Conservation (phyloP, 2,888 invertebrate genomes). For the Chymomyza fuscimana region DNA sequence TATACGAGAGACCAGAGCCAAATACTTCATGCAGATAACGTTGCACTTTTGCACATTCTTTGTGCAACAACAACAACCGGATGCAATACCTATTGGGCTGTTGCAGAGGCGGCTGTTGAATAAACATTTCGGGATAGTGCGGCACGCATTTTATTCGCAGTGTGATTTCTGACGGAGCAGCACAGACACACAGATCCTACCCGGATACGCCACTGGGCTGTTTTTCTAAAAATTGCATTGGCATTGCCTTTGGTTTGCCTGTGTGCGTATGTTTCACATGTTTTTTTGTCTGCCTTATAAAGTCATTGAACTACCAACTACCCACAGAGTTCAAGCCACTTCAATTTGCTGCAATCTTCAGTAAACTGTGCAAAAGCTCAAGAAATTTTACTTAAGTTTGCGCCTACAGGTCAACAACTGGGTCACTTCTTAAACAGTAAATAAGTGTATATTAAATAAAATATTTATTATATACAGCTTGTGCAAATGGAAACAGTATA, state of each 20-base stretch:
- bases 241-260: conserved; percentile 11
- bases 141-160: too few relatives aligned
- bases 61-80: conserved; percentile 30
- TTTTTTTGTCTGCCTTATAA: conserved; percentile 8
- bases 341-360: conserved; percentile 54
- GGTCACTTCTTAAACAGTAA: conserved; percentile 56
- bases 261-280: not conserved
- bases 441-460: conserved; percentile 45
- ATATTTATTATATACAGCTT: conserved; percentile 62
- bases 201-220: conserved; percentile 6
- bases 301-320: conserved; percentile 59
- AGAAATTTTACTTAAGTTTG: conserved; percentile 41
- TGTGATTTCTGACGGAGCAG: too few relatives aligned
- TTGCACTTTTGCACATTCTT: conserved; percentile 57
- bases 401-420: conserved; percentile 44
- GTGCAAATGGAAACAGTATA: not conserved
- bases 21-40: conserved; percentile 61
- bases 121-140: too few relatives aligned
- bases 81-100: not conserved
- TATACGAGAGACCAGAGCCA: conserved; percentile 11
- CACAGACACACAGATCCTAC: too few relatives aligned
- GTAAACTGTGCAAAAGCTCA: not conserved
- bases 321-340: conserved; percentile 51
- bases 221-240: conserved; percentile 69
- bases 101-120: not conserved